Percentiles rank a stretch among this genome's conserved stretches.
Conservation (phyloP, 2,797 vertebrate genomes). For the Hoplostethus atlanticus region DNA sequence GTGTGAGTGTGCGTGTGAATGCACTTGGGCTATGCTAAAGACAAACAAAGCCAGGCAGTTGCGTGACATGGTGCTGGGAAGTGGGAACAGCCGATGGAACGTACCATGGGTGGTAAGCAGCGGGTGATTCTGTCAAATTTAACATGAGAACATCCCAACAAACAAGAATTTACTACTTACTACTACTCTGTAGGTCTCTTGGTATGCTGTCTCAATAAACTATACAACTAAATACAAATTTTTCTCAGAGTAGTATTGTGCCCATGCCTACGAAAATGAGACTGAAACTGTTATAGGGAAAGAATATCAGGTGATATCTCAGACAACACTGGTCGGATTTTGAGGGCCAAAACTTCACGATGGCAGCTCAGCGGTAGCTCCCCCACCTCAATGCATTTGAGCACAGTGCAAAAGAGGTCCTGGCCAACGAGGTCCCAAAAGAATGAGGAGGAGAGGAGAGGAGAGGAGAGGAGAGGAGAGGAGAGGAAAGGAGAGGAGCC, state of each 20-base stretch:
- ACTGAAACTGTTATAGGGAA: too few relatives aligned
- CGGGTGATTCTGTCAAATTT: background rate
- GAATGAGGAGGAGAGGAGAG: background rate
- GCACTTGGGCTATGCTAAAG: conserved; percentile 71
- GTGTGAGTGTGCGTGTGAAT: conserved; percentile 62
- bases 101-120: conserved; percentile 1
- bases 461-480: background rate
- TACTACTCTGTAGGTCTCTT: too few relatives aligned
- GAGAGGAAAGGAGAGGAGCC: conserved; percentile 4
- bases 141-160: background rate
- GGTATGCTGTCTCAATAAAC: too few relatives aligned
- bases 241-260: too few relatives aligned
- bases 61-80: conserved; percentile 56
- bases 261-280: too few relatives aligned
- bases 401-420: background rate
- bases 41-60: conserved; percentile 66
- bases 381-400: too few relatives aligned
- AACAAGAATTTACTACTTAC: conserved; percentile 2
- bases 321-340: too few relatives aligned
- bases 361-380: too few relatives aligned
- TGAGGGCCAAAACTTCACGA: too few relatives aligned
- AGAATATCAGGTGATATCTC: too few relatives aligned
- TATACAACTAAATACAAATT: too few relatives aligned
- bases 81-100: conserved; percentile 31
- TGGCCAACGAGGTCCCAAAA: background rate